A percentile compares a stretch with the other conserved stretches of the same genome.
phyloP scores from a whole-genome alignment of 2,113 vertebrate genomes.

The Pan paniscus region DNA sequence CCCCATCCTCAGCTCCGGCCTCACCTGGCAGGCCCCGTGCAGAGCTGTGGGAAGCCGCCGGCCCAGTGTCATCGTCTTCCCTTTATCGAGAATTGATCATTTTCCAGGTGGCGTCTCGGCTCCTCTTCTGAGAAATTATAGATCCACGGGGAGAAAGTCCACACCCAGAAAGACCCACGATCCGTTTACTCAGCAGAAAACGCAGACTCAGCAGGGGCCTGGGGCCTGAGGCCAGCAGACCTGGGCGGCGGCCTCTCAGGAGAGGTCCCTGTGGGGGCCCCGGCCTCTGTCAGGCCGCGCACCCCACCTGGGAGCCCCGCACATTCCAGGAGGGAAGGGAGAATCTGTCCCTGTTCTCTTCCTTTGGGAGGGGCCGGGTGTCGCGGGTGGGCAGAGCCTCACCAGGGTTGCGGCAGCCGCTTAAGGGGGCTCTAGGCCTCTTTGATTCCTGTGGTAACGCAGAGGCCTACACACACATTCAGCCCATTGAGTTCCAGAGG shows the following conservation, averaged over 20 bases:
- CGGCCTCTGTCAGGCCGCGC: background rate
- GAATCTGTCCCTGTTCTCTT: too few species aligned
- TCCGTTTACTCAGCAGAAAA: constrained; percentile 83
- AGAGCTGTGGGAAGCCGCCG: background rate
- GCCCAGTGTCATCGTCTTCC: background rate
- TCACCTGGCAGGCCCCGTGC: too few species aligned
- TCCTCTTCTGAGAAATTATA: constrained; percentile 84
- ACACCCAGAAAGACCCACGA: constrained; percentile 74
- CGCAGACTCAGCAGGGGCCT: constrained; percentile 80
- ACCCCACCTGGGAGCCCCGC: background rate
- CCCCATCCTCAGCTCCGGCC: background rate
- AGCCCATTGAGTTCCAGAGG: background rate
- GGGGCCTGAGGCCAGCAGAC: constrained; percentile 56
- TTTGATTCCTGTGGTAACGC: background rate
- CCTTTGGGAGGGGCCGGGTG: too few species aligned
- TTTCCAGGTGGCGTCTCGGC: constrained; percentile 76
- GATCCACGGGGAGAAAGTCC: constrained; percentile 76
- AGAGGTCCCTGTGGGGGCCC: background rate
- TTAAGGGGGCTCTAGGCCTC: background rate
- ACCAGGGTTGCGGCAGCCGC: background rate
- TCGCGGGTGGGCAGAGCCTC: fast-evolving
- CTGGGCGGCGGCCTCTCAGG: background rate
- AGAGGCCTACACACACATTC: background rate
- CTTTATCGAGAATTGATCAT: background rate
- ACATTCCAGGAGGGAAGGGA: background rate